A percentile compares a stretch with the other conserved stretches of the same genome.
phyloP scores from a whole-genome alignment of 2,888 invertebrate genomes.

The Carabus problematicus region DNA sequence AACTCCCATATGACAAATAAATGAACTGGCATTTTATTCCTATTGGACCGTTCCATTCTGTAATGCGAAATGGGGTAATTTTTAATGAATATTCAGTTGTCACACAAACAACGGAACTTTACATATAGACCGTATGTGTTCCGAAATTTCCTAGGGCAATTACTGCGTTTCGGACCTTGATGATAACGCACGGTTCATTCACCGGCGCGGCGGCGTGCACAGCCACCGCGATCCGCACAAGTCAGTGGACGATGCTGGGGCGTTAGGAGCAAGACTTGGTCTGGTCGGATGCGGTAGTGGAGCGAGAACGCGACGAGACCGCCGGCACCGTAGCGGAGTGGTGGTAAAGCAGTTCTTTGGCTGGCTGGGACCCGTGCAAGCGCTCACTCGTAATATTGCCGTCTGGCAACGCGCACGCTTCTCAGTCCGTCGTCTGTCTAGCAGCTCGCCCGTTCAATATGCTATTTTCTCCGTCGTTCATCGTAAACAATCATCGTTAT shows the following conservation, averaged over 20 bases:
- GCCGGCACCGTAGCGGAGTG: conserved; percentile 11
- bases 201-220: conserved; percentile 22
- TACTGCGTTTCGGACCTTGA: conserved; percentile 4
- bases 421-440: no score
- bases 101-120: neutral
- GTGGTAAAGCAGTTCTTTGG: conserved; percentile 4
- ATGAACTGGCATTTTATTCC: no score
- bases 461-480: no score
- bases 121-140: neutral
- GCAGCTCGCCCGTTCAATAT: no score
- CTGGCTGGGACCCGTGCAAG: neutral
- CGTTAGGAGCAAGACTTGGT: neutral
- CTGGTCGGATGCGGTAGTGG: conserved; percentile 16
- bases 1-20: no score
- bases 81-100: neutral
- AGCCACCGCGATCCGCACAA: conserved; percentile 2
- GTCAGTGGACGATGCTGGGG: neutral
- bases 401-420: no score
- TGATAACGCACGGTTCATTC: conserved; percentile 27
- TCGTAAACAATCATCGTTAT: no score
- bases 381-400: no score
- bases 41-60: no score
- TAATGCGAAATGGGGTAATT: no score
- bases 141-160: conserved; percentile 1
- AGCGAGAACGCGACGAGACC: conserved; percentile 14